phyloP scores from a whole-genome alignment of 64 coral and sea anemone genomes.

The Actinia equina region DNA sequence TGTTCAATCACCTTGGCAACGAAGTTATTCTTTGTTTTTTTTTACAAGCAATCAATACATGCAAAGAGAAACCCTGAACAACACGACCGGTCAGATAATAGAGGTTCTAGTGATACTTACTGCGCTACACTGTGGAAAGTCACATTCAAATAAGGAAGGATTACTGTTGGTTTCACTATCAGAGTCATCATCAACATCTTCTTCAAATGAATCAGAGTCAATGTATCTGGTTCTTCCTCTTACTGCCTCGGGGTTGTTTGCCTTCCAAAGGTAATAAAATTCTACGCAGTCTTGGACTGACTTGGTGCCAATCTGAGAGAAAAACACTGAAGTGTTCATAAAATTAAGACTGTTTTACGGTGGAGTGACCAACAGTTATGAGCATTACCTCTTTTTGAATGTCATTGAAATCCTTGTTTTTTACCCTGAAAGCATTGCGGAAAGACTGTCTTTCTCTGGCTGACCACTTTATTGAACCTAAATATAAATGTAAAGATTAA shows the following conservation, averaged over 20 bases:
- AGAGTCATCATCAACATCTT: conserved; percentile 78
- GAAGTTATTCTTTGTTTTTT: background rate
- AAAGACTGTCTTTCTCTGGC: conserved; percentile 78
- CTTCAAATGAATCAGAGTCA: conserved; percentile 85
- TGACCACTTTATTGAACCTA: conserved; percentile 88
- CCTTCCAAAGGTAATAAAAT: conserved; percentile 98
- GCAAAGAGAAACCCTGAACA: background rate
- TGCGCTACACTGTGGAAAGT: conserved; percentile 95
- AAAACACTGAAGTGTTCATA: background rate
- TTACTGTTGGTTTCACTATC: conserved; percentile 96
- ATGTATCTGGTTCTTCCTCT: conserved; percentile 83
- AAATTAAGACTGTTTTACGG: background rate
- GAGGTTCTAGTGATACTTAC: conserved; percentile 51
- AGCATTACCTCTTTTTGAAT: conserved; percentile 73
- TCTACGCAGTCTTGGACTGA: conserved; percentile 85
- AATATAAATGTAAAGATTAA: background rate
- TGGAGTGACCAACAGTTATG: background rate
- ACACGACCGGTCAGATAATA: background rate
- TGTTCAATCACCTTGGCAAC: too few relatives aligned
- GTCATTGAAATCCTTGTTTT: conserved; percentile 78
- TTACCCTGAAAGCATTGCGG: conserved; percentile 75
- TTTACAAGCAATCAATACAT: background rate
- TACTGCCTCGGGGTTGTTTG: conserved; percentile 82
- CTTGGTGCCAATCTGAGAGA: conserved; percentile 70
- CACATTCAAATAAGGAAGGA: conserved; percentile 93